Evolutionary conservation across 2,888 invertebrate species (phyloP).

Genomic region (Thecophora atra): DNA sequence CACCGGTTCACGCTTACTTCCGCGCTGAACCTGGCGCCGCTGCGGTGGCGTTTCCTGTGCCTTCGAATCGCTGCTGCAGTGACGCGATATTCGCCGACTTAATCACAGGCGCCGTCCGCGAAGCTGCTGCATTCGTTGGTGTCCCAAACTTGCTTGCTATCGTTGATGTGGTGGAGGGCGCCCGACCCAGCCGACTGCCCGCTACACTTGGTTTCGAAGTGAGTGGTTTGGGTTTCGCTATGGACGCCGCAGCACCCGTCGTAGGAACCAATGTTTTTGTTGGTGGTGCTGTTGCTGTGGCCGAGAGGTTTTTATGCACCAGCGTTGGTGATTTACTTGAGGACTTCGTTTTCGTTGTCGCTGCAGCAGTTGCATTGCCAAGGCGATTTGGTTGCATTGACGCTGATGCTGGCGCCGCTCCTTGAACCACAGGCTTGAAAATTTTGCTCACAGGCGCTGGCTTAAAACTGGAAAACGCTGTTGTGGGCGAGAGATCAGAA

Average conservation of each 20-base stretch:
- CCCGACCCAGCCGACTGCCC: constrained; percentile 32
- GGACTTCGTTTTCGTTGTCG: constrained; percentile 39
- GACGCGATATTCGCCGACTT: constrained; percentile 57
- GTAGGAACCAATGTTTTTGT: constrained; percentile 51
- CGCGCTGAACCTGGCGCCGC: constrained; percentile 37
- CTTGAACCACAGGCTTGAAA: constrained; percentile 33
- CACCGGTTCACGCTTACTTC: constrained; percentile 40
- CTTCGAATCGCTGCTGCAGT: constrained; percentile 58
- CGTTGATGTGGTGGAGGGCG: constrained; percentile 41
- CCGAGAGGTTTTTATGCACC: constrained; percentile 49
- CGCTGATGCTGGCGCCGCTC: constrained; percentile 25
- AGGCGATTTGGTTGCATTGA: background rate
- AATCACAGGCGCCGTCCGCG: constrained; percentile 50
- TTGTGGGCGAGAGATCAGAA: constrained; percentile 58
- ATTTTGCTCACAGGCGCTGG: constrained; percentile 45
- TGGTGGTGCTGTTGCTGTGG: constrained; percentile 45
- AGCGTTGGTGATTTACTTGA: constrained; percentile 47
- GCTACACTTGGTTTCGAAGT: constrained; percentile 54
- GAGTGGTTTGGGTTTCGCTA: constrained; percentile 59
- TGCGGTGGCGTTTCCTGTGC: constrained; percentile 30
- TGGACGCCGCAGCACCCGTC: constrained; percentile 55
- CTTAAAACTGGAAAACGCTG: constrained; percentile 63
- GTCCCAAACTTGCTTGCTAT: constrained; percentile 37
- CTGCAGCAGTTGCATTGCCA: constrained; percentile 33
- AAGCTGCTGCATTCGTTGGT: constrained; percentile 30